Evolutionary conservation across 2,797 vertebrate genomes (phyloP).

Genomic region (Pseudochaenichthys georgianus): DNA sequence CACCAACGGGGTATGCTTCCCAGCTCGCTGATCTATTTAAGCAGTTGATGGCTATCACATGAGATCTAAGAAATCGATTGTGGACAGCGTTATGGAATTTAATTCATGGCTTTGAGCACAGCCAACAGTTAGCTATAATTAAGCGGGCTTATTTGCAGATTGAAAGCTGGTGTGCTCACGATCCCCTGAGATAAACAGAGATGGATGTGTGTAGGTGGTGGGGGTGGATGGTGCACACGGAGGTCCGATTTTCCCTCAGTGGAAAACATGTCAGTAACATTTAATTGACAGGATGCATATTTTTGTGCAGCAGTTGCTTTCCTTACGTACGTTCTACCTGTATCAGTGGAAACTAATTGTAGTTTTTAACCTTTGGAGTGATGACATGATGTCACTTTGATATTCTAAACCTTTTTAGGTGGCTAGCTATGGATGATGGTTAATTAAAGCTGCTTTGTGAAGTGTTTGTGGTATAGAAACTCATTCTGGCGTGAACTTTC

Average conservation of each 20-base stretch:
- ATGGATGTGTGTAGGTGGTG: slow-evolving; percentile 51
- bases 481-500: no score
- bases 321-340: slow-evolving; percentile 13
- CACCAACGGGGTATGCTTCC: slow-evolving; percentile 30
- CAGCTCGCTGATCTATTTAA: slow-evolving; percentile 51
- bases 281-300: slow-evolving; percentile 62
- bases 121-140: slow-evolving; percentile 64
- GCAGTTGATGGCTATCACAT: slow-evolving; percentile 61
- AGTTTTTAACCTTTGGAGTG: slow-evolving; percentile 11
- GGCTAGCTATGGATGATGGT: neutral
- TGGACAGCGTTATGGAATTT: slow-evolving; percentile 47
- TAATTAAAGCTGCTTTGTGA: neutral
- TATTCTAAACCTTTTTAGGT: neutral
- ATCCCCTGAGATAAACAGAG: slow-evolving; percentile 57
- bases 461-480: neutral
- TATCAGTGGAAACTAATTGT: slow-evolving; percentile 9
- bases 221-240: slow-evolving; percentile 2
- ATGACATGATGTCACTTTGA: neutral
- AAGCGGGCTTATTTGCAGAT: slow-evolving; percentile 65
- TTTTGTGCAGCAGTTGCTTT: slow-evolving; percentile 18
- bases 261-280: slow-evolving; percentile 62
- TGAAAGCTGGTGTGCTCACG: slow-evolving; percentile 48
- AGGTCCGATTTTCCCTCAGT: slow-evolving; percentile 54
- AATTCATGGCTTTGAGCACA: slow-evolving; percentile 62
- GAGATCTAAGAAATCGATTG: slow-evolving; percentile 62